Conservation (phyloP, 2,797 vertebrate species). For the Coreius guichenoti region DNA sequence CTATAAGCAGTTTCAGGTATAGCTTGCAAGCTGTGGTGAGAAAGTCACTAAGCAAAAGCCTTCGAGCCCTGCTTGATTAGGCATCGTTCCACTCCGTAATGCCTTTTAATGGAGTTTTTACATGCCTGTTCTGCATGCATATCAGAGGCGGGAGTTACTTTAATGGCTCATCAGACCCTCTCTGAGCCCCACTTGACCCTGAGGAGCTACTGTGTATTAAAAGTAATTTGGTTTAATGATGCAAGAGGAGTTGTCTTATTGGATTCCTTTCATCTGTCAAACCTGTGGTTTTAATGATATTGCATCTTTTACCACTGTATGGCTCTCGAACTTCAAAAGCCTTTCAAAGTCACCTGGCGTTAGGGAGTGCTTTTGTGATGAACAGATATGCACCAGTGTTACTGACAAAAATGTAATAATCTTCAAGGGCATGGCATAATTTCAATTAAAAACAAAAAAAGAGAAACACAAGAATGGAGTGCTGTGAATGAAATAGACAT, state of each 20-base stretch:
- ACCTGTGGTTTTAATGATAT: conserved; percentile 41
- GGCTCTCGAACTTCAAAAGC: conserved; percentile 11
- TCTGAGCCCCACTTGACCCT: conserved; percentile 78
- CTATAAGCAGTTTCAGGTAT: conserved; percentile 50
- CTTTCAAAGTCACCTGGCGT: conserved; percentile 27
- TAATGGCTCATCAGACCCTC: conserved; percentile 82
- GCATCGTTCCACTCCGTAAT: conserved; percentile 72
- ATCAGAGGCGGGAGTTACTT: conserved; percentile 71
- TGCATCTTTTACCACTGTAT: conserved; percentile 20
- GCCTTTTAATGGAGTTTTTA: conserved; percentile 81
- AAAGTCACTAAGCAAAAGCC: conserved; percentile 61
- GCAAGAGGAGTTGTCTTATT: conserved; percentile 54
- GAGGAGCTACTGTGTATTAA: conserved; percentile 77
- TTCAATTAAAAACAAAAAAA: not conserved
- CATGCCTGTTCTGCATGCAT: conserved; percentile 70
- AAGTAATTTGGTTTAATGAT: conserved; percentile 76
- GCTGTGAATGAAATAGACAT: conserved; percentile 20
- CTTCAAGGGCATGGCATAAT: not conserved
- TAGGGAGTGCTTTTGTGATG: conserved; percentile 11
- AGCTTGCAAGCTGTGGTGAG: conserved; percentile 28
- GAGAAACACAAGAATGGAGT: not conserved
- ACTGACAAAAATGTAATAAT: conserved; percentile 7
- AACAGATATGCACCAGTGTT: not conserved
- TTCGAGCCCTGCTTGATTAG: conserved; percentile 77
- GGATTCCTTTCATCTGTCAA: conserved; percentile 58